Base-by-base conservation (phyloP, 2,113 vertebrate genomes). In the Orientallactaga bullata region DNA sequence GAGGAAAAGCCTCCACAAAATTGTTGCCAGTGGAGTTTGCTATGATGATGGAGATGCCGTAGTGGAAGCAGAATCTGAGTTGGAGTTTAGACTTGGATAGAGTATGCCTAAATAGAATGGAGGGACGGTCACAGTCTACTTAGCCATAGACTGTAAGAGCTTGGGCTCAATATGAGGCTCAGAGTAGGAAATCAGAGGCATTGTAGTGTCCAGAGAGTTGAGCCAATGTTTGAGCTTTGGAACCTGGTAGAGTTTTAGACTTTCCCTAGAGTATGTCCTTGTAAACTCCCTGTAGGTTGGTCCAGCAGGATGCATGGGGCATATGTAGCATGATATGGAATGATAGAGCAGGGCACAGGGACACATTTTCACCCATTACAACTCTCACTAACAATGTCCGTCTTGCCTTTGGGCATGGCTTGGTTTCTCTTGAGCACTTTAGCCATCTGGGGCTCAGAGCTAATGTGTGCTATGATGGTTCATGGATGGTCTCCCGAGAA, bases 1-100 rank as follows among this genome's bases (percentile, higher is more conserved):
- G 68, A 85, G 72, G n/a, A 69, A 69, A 86, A 85, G 32, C 72
- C 17, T 80, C 15, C 28, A 24, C 26, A 51, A 91, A 84, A 92
- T 47, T 78, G 12, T 77, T 8, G 21, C 30, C 21, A 0, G 20
- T 11, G 2, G 61, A 55, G 23, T 77, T 63, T 84, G 28, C 39
- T 55, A 24, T n/a, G 18, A 58, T 47, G 0, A 81, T 26, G 30
- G 30, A 72, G 66, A 42, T 37, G 35, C 35, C 39, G 1, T 39
- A 18, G 63, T 72, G 18, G 61, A 55, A 86, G 39, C 1, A 35
- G 60, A n/a, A 42, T 58, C 88, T 69, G 28, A 65, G 2, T 13
- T 88, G 24, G 10, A 28, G 3, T 37, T 90, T 66, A 68, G 91
- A 42, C 28, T 37, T 39, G 21, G 26, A n/a, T 11, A 66, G 47